These are phyloP conservation scores for Misgurnus anguillicaudatus DNA, from an alignment of 2,113 vertebrate species.

Conservation along the genomic window DNA sequence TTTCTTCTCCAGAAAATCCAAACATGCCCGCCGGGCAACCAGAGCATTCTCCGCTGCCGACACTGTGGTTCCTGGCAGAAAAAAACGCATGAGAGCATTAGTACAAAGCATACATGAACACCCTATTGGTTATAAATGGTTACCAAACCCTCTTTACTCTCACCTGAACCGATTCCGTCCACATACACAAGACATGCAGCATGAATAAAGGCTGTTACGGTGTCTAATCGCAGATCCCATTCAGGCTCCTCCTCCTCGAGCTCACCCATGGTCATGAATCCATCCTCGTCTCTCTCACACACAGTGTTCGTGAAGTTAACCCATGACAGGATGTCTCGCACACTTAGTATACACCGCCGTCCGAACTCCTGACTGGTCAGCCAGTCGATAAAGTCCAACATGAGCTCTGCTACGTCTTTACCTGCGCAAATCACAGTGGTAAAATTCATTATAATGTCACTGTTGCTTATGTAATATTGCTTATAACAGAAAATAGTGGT, in stretches of 20 bases:
- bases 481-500: too few relatives aligned
- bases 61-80: conserved; percentile 81
- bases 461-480: too few relatives aligned
- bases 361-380: conserved; percentile 90
- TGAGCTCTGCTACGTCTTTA: conserved; percentile 83
- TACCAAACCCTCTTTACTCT: conserved; percentile 19
- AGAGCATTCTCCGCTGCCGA: conserved; percentile 74
- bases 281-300: conserved; percentile 65
- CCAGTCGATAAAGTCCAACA: conserved; percentile 96
- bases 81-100: neutral
- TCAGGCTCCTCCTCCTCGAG: conserved; percentile 64
- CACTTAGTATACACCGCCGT: conserved; percentile 85
- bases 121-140: neutral
- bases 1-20: conserved; percentile 80
- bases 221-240: conserved; percentile 70
- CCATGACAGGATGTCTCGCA: conserved; percentile 92
- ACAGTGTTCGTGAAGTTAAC: conserved; percentile 90
- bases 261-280: conserved; percentile 69
- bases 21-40: conserved; percentile 80
- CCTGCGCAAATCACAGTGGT: conserved; percentile 64
- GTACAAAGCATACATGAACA: neutral
- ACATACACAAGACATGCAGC: conserved; percentile 92
- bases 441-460: too few relatives aligned
- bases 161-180: conserved; percentile 94
- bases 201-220: conserved; percentile 86